Evolutionary conservation across 23 tunicate species (phyloP).

Genomic region (Halocynthia aurantium): DNA sequence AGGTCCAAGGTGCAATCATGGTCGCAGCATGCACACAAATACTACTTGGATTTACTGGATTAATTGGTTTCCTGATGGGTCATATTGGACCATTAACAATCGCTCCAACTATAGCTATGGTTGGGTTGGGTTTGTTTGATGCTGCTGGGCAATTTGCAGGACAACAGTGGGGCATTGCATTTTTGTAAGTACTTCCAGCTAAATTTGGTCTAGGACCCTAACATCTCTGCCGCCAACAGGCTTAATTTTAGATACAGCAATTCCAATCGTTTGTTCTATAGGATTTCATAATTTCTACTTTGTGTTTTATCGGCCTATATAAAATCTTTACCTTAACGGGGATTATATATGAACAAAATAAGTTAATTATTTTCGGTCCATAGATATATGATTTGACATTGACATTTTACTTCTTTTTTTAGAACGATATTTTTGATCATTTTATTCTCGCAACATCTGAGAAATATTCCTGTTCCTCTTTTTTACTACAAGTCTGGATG

Average conservation of each 20-base stretch:
- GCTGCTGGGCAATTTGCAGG: conserved; percentile 52
- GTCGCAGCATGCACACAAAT: conserved; percentile 72
- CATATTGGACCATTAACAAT: conserved; percentile 77
- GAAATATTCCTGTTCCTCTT: conserved; percentile 44
- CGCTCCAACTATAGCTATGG: conserved; percentile 76
- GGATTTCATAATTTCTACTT: too few relatives aligned
- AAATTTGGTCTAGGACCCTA: too few relatives aligned
- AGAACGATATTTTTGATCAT: conserved; percentile 66
- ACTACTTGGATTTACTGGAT: conserved; percentile 68
- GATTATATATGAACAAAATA: too few relatives aligned
- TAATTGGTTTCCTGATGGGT: conserved; percentile 68
- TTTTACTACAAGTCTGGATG: conserved; percentile 18
- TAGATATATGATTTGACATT: neutral
- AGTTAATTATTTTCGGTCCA: too few relatives aligned
- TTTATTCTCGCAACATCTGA: conserved; percentile 67
- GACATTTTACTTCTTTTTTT: neutral
- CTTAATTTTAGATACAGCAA: too few relatives aligned
- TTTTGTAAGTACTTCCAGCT: conserved; percentile 25
- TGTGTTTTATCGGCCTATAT: too few relatives aligned
- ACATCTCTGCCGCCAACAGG: too few relatives aligned
- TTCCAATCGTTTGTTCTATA: too few relatives aligned
- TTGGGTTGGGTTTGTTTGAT: conserved; percentile 61
- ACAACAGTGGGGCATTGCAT: conserved; percentile 63
- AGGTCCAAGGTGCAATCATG: conserved; percentile 89
- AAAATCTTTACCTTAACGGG: too few relatives aligned